Conservation (phyloP, 2,888 invertebrate species). For the Callimorpha dominula region DNA sequence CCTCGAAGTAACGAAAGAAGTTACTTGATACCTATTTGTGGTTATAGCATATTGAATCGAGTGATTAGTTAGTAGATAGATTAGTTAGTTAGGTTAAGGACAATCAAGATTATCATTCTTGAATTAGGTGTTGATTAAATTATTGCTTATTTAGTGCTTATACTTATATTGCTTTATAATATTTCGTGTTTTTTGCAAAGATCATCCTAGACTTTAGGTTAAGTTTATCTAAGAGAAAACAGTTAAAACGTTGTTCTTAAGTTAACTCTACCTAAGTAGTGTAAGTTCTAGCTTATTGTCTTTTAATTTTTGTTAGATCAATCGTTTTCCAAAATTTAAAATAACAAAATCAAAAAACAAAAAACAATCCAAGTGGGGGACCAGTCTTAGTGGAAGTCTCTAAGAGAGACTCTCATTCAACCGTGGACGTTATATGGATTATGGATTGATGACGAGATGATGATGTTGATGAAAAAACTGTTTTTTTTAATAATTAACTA, state of each 20-base stretch:
- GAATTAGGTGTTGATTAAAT: not conserved
- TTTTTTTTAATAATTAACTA: no score
- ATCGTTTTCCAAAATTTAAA: no score
- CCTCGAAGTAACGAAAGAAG: constrained; percentile 38
- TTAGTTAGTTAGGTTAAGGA: not conserved
- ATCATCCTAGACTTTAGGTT: not conserved
- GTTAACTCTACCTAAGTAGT: not conserved
- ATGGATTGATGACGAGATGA: not conserved
- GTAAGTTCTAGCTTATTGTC: not conserved
- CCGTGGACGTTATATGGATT: not conserved
- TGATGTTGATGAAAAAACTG: not conserved
- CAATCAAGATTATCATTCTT: not conserved
- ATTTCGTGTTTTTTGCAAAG: not conserved
- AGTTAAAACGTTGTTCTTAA: not conserved
- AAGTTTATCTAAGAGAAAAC: not conserved
- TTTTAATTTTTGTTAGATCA: not conserved
- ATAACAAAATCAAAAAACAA: not conserved
- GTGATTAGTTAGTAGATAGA: not conserved
- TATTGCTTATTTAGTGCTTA: not conserved
- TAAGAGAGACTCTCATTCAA: not conserved
- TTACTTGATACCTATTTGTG: constrained; percentile 1
- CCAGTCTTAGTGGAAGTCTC: not conserved
- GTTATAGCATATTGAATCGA: not conserved
- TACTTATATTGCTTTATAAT: not conserved
- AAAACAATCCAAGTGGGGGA: not conserved